Percentiles rank a stretch among this genome's conserved stretches.
phyloP scores from a whole-genome alignment of 2,797 vertebrate genomes.

The Dicrostonyx torquatus region DNA sequence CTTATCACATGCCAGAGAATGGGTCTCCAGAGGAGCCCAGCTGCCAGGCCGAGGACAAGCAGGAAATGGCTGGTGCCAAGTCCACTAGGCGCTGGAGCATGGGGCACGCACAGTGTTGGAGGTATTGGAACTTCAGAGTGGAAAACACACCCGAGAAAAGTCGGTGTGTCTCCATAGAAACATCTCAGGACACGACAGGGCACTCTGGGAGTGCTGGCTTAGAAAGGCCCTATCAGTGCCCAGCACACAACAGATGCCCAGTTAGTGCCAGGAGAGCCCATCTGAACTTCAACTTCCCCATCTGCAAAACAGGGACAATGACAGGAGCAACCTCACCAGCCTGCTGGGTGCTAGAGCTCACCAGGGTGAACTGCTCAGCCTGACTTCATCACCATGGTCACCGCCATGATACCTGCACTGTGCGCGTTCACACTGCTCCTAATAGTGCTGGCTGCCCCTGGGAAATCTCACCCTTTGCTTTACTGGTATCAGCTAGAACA shows the following conservation, averaged over 20 bases:
- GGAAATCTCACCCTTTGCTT: not conserved
- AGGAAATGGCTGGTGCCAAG: not conserved
- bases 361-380: too few relatives aligned
- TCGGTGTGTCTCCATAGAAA: not conserved
- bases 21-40: not conserved
- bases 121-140: too few relatives aligned
- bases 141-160: not conserved
- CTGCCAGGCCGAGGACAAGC: not conserved
- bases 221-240: not conserved
- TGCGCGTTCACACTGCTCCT: not conserved
- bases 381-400: not conserved
- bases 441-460: not conserved
- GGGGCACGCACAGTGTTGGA: not conserved
- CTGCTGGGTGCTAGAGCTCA: too few relatives aligned
- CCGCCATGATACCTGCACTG: rapidly evolving
- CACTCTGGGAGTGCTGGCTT: not conserved
- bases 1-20: not conserved
- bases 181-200: not conserved
- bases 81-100: not conserved
- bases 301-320: not conserved
- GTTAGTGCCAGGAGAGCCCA: not conserved
- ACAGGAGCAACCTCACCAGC: not conserved
- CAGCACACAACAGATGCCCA: not conserved
- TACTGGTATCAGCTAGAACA: not conserved
- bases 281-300: not conserved